Evolutionary conservation across 2,888 invertebrate genomes (phyloP), one percentile per base, ranked within the genome.

Genomic region (Drosophila mulleri): DNA sequence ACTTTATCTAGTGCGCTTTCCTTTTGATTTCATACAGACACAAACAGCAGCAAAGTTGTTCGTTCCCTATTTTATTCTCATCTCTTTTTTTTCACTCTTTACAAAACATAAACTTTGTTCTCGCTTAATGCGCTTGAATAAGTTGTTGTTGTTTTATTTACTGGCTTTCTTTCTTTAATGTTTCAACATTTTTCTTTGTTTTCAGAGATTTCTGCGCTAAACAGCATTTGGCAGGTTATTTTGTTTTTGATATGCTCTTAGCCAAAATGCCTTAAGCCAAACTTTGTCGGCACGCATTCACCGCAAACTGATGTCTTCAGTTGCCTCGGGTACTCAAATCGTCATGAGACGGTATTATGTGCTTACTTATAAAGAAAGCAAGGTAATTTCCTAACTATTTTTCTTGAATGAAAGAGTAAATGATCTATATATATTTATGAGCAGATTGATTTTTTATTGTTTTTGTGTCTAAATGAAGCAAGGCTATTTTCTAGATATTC

Each of bases 51-150:
- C 12, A 60, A 65, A 67, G 64, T 63, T 72, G 20, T 44, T 42
- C 45, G 2, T 29, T 29, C 29, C 7, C 29, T 29, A 29, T 29
- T 56, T n/a, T 6, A 32, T 56, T 12, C 18, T 3, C 32, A 32
- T 32, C 32, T 32, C 47, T 39, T 39, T n/a, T 69, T 53, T 26
- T 9, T 14, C 14, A 37, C 12, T 20, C 16, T 67, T 59, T 65
- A 14, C 56, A 29, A 41, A 67, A 54, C 63, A 66, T 35, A 70
- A 80, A 83, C 66, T 84, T 84, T 83, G 71, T 83, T 82, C 82
- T 77, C 67, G 88, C 84, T 71, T 84, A 87, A 82, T 87, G 75
- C 84, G 80, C 85, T 80, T 82, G 82, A 88, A 82, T 85, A 80
- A 78, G 66, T 73, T 48, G 11, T 29, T 47, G 8, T 47, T 47